Evolutionary conservation across 30 jellyfish, hydroid and myxozoan species (phyloP).

Genomic region (Aurelia sp.): DNA sequence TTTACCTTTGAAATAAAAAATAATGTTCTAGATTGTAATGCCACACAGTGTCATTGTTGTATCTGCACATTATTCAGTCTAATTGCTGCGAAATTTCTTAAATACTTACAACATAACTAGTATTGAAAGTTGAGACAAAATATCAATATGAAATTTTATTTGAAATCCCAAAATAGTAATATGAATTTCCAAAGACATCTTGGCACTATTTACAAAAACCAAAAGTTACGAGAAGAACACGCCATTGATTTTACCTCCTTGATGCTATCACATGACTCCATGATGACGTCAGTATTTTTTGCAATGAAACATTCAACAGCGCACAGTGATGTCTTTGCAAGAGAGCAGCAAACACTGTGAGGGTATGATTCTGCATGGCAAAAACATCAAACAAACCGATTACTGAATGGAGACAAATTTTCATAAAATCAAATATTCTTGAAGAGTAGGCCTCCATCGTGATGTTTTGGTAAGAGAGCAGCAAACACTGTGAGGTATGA

Average conservation of each 20-base stretch:
- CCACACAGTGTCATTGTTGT: too few species aligned
- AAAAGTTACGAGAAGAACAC: background rate
- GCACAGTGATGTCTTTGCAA: conserved; percentile 32
- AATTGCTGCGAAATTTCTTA: too few species aligned
- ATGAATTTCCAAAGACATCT: too few species aligned
- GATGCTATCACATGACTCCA: background rate
- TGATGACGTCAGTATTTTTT: background rate
- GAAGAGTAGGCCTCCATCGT: background rate
- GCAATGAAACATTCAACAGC: conserved; percentile 48
- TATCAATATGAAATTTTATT: too few species aligned
- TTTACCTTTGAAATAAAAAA: conserved; percentile 18
- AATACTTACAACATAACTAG: too few species aligned
- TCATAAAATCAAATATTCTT: too few species aligned
- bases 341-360: conserved; percentile 31
- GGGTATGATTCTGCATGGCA: conserved; percentile 3
- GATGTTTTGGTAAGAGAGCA: conserved; percentile 24
- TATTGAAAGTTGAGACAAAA: too few species aligned
- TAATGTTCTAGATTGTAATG: too few species aligned
- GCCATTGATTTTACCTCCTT: conserved; percentile 11
- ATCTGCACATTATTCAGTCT: too few species aligned
- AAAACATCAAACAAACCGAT: background rate
- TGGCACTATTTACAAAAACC: background rate
- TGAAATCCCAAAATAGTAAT: too few species aligned
- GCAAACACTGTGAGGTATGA: conserved; percentile 21
- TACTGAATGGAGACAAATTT: too few species aligned